These are phyloP conservation scores for Stenodema calcarata DNA, from an alignment of 2,888 invertebrate genomes.

Conservation along the genomic window DNA sequence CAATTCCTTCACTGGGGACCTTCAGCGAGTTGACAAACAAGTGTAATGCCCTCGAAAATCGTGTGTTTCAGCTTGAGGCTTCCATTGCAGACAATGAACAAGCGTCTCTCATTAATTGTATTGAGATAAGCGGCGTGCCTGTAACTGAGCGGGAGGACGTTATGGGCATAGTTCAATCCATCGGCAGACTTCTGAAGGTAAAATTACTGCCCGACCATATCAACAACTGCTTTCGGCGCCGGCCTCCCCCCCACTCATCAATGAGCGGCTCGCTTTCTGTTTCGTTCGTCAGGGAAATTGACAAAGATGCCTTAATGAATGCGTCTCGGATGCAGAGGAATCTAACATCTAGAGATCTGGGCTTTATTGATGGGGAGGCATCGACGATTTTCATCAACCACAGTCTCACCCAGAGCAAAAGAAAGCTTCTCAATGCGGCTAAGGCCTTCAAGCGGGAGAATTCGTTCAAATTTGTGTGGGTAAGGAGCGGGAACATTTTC, in stretches of 20 bases:
- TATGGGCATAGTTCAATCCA: background rate
- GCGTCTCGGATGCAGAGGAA: background rate
- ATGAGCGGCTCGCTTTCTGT: background rate
- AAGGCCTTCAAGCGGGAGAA: background rate
- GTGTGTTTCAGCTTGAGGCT: background rate
- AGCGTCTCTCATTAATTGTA: background rate
- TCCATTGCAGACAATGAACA: background rate
- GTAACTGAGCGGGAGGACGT: background rate
- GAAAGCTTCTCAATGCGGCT: background rate
- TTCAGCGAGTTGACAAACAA: background rate
- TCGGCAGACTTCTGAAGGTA: background rate
- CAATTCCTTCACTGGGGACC: background rate
- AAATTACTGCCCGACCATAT: background rate
- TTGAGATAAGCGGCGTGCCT: conserved; percentile 25
- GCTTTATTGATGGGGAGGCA: conserved; percentile 4
- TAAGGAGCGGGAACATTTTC: conserved; percentile 7
- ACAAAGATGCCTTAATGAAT: background rate
- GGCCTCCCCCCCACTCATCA: background rate
- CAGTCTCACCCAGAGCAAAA: background rate
- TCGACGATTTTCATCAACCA: conserved; percentile 17
- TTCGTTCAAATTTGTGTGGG: conserved; percentile 22
- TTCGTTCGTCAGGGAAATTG: background rate
- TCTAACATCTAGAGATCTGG: conserved; percentile 9
- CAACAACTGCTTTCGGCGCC: background rate
- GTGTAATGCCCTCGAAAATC: background rate